Conservation (phyloP, 2,888 invertebrate species). For the Alviniconcha strummeri region DNA sequence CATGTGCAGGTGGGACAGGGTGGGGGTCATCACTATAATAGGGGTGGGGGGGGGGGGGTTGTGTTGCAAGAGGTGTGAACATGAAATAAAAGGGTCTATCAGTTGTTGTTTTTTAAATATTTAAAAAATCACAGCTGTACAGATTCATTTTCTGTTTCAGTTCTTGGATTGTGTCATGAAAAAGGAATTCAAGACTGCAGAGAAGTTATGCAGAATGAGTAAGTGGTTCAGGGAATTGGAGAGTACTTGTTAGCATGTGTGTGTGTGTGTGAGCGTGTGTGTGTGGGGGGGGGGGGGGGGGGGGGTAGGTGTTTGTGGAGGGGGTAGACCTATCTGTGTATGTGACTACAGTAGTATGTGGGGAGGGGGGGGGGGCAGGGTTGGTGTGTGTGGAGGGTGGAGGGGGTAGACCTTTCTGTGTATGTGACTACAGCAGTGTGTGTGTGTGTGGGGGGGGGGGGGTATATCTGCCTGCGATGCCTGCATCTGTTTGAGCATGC, state of each 20-base stretch:
- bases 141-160: constrained; percentile 49
- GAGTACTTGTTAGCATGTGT: neutral
- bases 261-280: neutral
- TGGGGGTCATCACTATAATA: too few relatives aligned
- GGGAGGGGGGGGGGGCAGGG: too few relatives aligned
- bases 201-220: constrained; percentile 70
- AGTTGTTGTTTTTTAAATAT: too few relatives aligned
- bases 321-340: neutral
- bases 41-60: too few relatives aligned
- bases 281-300: neutral
- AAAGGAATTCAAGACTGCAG: constrained; percentile 62
- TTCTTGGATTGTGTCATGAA: constrained; percentile 66
- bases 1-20: too few relatives aligned
- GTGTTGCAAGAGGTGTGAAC: too few relatives aligned
- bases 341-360: neutral
- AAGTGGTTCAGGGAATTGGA: constrained; percentile 35
- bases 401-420: neutral
- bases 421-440: neutral
- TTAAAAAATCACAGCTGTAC: too few relatives aligned
- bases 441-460: too few relatives aligned
- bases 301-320: neutral
- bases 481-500: too few relatives aligned
- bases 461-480: too few relatives aligned
- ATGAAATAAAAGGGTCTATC: too few relatives aligned
- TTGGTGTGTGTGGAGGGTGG: neutral